phyloP scores from a whole-genome alignment of 1,140 invertebrate genomes.

The Pygmarrhopalites habei region DNA sequence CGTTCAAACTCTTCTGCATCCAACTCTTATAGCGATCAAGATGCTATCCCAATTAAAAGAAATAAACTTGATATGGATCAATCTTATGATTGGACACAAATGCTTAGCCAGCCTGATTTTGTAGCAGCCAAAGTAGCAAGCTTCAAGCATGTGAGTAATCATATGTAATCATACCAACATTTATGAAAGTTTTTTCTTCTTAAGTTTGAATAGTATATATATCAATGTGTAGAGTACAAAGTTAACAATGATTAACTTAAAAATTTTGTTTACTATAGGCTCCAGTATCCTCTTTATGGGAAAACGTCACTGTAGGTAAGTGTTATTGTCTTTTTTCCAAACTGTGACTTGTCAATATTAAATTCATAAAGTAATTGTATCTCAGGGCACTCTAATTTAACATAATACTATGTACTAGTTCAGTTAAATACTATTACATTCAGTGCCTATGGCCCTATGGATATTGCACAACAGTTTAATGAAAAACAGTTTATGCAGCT shows the following conservation, averaged over 20 bases:
- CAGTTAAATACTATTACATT: too few species aligned
- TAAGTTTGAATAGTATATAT: neutral
- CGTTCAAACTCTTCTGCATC: constrained; percentile 19
- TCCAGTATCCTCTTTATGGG: constrained; percentile 85
- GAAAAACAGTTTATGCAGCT: too few species aligned
- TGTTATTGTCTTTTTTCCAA: too few species aligned
- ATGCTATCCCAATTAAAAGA: constrained; percentile 7
- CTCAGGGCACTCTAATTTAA: too few species aligned
- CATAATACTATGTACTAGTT: too few species aligned
- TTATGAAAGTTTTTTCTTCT: neutral
- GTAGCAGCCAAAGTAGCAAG: constrained; percentile 78
- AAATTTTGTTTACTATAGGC: constrained; percentile 53
- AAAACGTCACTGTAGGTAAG: constrained; percentile 79
- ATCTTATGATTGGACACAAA: constrained; percentile 72
- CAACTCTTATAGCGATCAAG: constrained; percentile 9
- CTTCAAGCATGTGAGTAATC: constrained; percentile 76
- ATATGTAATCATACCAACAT: too few species aligned
- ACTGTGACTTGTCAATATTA: too few species aligned
- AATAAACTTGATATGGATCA: constrained; percentile 44
- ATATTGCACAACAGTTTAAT: too few species aligned
- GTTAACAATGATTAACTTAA: neutral
- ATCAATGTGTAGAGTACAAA: neutral
- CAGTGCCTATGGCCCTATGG: too few species aligned
- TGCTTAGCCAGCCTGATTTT: constrained; percentile 66
- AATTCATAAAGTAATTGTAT: too few species aligned